phyloP scores from a whole-genome alignment of 2,113 vertebrate genomes.

The Eulemur rufifrons region DNA sequence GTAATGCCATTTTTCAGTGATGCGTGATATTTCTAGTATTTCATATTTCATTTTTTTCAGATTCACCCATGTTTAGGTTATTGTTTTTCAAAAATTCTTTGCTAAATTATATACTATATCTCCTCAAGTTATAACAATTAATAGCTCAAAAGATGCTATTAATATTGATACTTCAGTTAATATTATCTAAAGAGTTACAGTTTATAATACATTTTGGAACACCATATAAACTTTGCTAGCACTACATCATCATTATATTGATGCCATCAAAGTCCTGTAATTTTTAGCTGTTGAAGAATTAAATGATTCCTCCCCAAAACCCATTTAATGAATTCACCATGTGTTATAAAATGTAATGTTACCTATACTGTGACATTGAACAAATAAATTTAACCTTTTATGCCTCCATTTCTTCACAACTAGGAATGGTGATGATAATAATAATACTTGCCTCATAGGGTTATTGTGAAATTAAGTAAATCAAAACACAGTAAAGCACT shows the following conservation, averaged over 20 bases:
- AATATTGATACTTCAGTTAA: slow-evolving; percentile 24
- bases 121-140: neutral
- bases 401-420: slow-evolving; percentile 20
- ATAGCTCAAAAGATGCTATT: neutral
- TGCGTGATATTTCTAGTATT: neutral
- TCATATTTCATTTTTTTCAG: neutral
- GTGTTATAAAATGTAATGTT: neutral
- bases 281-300: slow-evolving; percentile 46
- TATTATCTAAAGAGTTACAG: neutral
- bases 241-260: slow-evolving; percentile 23
- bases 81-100: slow-evolving; percentile 37
- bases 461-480: neutral
- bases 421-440: neutral
- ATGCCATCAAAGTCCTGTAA: neutral
- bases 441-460: neutral
- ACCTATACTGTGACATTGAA: neutral
- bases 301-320: neutral
- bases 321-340: neutral
- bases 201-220: slow-evolving; percentile 40
- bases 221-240: neutral
- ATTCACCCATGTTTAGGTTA: neutral
- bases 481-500: neutral
- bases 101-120: neutral
- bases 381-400: slow-evolving; percentile 12
- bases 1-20: neutral